A percentile compares a stretch with the other conserved stretches of the same genome.
phyloP scores from a whole-genome alignment of 2,797 vertebrate species.

The Bradypodion ventrale region DNA sequence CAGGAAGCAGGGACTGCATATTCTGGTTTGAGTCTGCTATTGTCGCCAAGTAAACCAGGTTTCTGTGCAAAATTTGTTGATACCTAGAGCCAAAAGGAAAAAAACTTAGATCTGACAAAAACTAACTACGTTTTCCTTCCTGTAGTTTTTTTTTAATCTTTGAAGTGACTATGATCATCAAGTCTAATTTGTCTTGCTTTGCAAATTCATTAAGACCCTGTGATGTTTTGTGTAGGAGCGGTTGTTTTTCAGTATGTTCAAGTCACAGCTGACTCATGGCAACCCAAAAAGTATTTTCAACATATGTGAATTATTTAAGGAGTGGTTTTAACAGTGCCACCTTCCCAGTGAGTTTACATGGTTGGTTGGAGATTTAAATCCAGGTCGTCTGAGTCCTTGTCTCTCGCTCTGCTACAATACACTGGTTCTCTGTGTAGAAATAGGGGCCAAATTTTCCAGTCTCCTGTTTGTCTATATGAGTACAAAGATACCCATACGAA shows the following conservation, averaged over 20 bases:
- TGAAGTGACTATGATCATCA: background rate
- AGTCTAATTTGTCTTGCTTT: background rate
- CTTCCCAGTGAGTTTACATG: no score
- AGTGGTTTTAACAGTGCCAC: no score
- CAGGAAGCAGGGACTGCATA: constrained; percentile 94
- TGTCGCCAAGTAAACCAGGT: constrained; percentile 95
- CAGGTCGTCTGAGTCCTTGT: no score
- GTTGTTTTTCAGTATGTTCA: no score
- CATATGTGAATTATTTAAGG: no score
- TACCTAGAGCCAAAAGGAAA: constrained; percentile 80
- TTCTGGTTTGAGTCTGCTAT: constrained; percentile 98
- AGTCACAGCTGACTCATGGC: no score
- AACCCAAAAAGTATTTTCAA: no score
- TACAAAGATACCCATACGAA: background rate
- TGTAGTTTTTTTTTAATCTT: background rate
- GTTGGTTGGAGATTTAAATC: no score
- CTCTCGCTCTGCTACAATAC: no score
- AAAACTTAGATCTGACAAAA: constrained; percentile 47
- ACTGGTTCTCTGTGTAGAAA: no score
- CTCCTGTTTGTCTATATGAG: no score
- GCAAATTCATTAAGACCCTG: background rate
- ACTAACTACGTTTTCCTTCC: constrained; percentile 23
- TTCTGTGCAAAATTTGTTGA: constrained; percentile 97
- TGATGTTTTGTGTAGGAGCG: background rate
- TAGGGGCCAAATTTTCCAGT: background rate